Conservation (phyloP, 2,113 vertebrate genomes). For the Podocnemis expansa region DNA sequence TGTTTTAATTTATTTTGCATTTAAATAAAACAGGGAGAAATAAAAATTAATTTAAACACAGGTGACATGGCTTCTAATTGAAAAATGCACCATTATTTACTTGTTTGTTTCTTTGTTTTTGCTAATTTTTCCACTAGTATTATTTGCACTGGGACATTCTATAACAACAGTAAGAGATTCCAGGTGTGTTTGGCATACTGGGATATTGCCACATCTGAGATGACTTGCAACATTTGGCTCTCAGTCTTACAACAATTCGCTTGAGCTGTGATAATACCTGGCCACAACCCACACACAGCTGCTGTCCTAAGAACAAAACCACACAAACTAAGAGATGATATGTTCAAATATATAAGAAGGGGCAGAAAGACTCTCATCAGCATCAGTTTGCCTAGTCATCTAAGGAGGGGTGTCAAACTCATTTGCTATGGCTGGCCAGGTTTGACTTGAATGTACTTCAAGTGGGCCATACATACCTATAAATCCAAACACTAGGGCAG, state of each 20-base stretch:
- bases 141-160: background rate
- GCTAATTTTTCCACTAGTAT: background rate
- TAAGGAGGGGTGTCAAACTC: too few species aligned
- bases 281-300: conserved; percentile 54
- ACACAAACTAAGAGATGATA: conserved; percentile 50
- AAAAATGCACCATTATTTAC: rapidly evolving
- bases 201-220: background rate
- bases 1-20: background rate
- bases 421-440: too few species aligned
- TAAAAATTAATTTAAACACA: background rate
- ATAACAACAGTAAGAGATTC: background rate
- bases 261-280: conserved; percentile 34
- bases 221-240: conserved; percentile 21
- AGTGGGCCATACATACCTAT: too few species aligned
- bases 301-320: conserved; percentile 44
- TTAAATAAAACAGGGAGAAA: background rate
- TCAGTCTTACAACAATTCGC: conserved; percentile 45
- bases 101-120: too few species aligned
- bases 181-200: conserved; percentile 32
- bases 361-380: conserved; percentile 20
- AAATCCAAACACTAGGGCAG: too few species aligned
- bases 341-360: conserved; percentile 16
- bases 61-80: background rate
- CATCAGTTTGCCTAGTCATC: background rate
- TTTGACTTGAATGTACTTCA: too few species aligned